Conservation (phyloP, 2,888 invertebrate genomes). For the Rhodophaea formosa region DNA sequence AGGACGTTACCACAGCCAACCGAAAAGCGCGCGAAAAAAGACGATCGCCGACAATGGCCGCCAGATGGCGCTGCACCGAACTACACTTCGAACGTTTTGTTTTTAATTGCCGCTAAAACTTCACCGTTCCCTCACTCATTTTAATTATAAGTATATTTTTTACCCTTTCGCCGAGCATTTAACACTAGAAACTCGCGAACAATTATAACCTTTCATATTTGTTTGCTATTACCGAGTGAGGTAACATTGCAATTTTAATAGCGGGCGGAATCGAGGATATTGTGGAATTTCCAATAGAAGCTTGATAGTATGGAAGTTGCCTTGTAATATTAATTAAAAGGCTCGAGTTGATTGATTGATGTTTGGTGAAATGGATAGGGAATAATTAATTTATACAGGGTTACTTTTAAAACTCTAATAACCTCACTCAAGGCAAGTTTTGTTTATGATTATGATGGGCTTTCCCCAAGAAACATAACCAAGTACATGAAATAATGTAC, state of each 20-base stretch:
- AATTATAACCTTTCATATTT: background rate
- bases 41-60: background rate
- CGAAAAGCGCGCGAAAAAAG: background rate
- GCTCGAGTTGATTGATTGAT: too few species aligned
- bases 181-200: slow-evolving; percentile 8
- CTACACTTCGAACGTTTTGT: slow-evolving; percentile 51
- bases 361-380: too few species aligned
- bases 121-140: slow-evolving; percentile 54
- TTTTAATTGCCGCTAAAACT: slow-evolving; percentile 72
- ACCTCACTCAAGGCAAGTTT: too few species aligned
- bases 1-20: background rate
- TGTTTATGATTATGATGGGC: too few species aligned
- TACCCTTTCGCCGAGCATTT: slow-evolving; percentile 26
- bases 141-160: slow-evolving; percentile 45
- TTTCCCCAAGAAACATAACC: too few species aligned
- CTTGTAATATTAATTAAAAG: too few species aligned
- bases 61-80: background rate
- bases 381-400: too few species aligned
- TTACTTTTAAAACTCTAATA: too few species aligned
- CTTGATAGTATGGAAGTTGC: too few species aligned
- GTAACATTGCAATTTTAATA: background rate
- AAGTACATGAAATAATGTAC: too few species aligned
- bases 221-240: slow-evolving; percentile 19
- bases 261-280: too few species aligned
- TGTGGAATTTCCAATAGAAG: too few species aligned